Evolutionary conservation across 2,113 vertebrate species (phyloP), one percentile per base, ranked within the genome.

Genomic region (Hippocampus guttulatus): DNA sequence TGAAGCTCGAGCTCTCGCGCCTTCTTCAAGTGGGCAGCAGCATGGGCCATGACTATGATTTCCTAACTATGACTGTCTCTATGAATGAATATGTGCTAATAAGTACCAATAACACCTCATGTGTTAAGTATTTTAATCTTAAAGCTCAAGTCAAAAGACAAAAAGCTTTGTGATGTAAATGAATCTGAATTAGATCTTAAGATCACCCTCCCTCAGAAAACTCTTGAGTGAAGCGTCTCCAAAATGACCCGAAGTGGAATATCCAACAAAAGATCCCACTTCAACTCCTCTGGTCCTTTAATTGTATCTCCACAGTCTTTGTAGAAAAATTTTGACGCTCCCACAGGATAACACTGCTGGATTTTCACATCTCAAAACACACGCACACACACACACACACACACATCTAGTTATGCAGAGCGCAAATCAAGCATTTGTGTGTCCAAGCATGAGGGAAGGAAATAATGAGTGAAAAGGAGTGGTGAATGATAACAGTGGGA

Each of bases 1-100:
- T 84, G 81, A 33, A 93, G 88, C 75, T 98, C 96, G 18, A 95
- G 90, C 80, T 98, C 95, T 16, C 95, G 93, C 82, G 95, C 94
- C 92, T 98, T 98, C 93, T 98, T 98, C 88, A 98, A 93, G 78
- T 96, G 96, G 81, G 96, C 95, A 0, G 96, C 96, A 10, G 95
- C 96, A 0, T 98, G 96, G 82, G 96, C 96, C 96, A 98, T 98
- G 75, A 66, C 60, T 27, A 68, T 23, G 33, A 23, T 45, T 62
- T 23, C 60, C 40, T 47, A 63, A 55, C 52, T 30, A 16, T 65
- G n/a, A 52, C 15, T 16, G 14, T 47, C 61, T 51, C 18, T 70
- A 58, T 71, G 21, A 33, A 30, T 3, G 14, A 38, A 30, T n/a
- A 14, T 2, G 5, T 62, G 61, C 21, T 21, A 64, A 1, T 23